Evolutionary conservation across 2,113 vertebrate species (phyloP).

Genomic region (Eolophus roseicapilla): DNA sequence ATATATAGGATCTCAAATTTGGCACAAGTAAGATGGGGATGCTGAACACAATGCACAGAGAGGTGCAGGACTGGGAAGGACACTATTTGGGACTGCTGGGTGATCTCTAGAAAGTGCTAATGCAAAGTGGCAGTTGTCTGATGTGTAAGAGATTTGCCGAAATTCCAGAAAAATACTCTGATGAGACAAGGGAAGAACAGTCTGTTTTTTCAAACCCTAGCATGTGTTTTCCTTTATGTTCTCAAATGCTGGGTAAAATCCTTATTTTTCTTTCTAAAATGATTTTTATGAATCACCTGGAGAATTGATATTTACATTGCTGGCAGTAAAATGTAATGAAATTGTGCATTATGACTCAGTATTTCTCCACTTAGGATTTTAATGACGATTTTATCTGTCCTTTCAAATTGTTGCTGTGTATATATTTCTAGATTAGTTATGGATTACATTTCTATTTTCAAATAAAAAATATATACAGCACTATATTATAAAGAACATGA

Average conservation of each 20-base stretch:
- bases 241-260: conserved; percentile 49
- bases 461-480: conserved; percentile 26
- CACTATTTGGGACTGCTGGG: background rate
- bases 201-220: conserved; percentile 1
- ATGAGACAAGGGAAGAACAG: conserved; percentile 28
- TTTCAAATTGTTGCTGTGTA: conserved; percentile 52
- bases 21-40: background rate
- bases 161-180: conserved; percentile 37
- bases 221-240: conserved; percentile 60
- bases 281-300: conserved; percentile 70
- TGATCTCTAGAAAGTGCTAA: background rate
- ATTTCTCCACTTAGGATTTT: conserved; percentile 70
- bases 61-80: background rate
- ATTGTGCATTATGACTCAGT: conserved; percentile 64
- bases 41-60: background rate
- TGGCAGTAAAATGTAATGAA: conserved; percentile 68
- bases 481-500: conserved; percentile 18
- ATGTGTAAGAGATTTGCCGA: conserved; percentile 43
- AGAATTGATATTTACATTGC: conserved; percentile 62
- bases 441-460: conserved; percentile 56
- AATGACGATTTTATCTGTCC: conserved; percentile 65
- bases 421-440: conserved; percentile 64
- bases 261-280: conserved; percentile 44
- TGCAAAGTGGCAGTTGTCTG: background rate
- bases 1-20: background rate